Conservation (phyloP, 2,797 vertebrate species). For the Periparus ater region DNA sequence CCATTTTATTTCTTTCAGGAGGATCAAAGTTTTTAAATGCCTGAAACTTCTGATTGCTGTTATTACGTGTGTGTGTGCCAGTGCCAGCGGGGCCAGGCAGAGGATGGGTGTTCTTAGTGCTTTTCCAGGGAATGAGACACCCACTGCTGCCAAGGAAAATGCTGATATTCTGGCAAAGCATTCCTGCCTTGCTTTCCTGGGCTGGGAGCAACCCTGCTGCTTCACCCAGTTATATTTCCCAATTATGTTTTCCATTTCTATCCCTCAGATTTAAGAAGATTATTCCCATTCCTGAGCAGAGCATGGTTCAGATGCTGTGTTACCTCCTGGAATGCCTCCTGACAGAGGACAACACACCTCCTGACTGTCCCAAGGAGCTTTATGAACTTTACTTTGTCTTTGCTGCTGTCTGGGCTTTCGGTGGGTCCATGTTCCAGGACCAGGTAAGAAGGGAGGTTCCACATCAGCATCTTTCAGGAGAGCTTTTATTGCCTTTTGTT, state of each 20-base stretch:
- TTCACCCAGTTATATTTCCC: background rate
- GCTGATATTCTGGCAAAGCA: background rate
- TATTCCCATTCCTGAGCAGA: slow-evolving; percentile 92
- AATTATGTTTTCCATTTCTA: background rate
- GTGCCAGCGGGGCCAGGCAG: background rate
- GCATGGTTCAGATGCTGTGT: slow-evolving; percentile 92
- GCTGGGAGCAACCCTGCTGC: background rate
- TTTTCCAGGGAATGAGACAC: background rate
- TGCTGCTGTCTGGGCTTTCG: slow-evolving; percentile 93
- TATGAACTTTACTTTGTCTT: slow-evolving; percentile 97
- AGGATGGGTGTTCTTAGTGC: background rate
- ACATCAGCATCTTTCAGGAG: background rate
- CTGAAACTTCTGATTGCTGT: slow-evolving; percentile 62
- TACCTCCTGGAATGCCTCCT: slow-evolving; percentile 92
- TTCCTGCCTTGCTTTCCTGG: background rate
- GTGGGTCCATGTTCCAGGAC: slow-evolving; percentile 91
- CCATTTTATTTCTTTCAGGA: slow-evolving; percentile 56
- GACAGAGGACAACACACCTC: slow-evolving; percentile 84
- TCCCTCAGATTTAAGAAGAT: slow-evolving; percentile 90
- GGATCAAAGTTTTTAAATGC: slow-evolving; percentile 68
- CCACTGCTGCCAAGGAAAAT: background rate
- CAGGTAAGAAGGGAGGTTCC: slow-evolving; percentile 80
- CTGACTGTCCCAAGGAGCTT: slow-evolving; percentile 89
- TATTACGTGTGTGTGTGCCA: slow-evolving; percentile 28
- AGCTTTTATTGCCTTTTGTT: background rate